Evolutionary conservation across 2,113 vertebrate genomes (phyloP), one percentile per base, ranked within the genome.

Genomic region (Plecturocebus donacophilus): DNA sequence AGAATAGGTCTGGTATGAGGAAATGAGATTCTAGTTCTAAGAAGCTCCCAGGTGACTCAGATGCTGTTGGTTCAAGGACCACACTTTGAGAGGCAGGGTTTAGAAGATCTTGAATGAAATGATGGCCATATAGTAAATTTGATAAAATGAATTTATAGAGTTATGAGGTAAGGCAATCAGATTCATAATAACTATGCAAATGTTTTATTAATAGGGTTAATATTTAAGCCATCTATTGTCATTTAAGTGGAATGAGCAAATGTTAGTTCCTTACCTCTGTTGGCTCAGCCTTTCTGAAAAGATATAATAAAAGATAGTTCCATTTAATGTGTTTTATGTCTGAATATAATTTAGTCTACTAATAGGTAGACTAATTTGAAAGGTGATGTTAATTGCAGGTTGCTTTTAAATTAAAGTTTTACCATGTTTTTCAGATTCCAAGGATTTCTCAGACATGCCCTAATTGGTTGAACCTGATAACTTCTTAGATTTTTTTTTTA

Each of bases 391-490:
- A 97, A 97, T 97, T 98, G 81, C 68, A 93, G 89, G 56, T 96
- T 97, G 90, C 84, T 97, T 96, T 98, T 96, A 96, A 97, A 86
- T 97, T 94, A 75, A 96, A 93, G 66, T 91, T 97, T 96, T 95
- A 95, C 27, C 76, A 49, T 56, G 10, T 95, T 98, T 96, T 97
- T 86, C 54, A 96, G 35, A 71, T 95, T 95, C 79, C 83, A 95
- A 83, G 83, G 77, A 84, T 96, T 96, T 89, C 82, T 90, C 52
- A 95, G 64, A 81, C 52, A 56, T 96, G 40, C 27, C 86, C 86
- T 97, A 97, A 97, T 97, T 97, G 94, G 79, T 90, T 96, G 82
- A 97, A 82, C 52, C 93, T 87, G 93, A 97, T 91, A 95, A 76
- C 32, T 64, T 97, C 27, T 88, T 96, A 94, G 77, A 16, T 94